Evolutionary conservation across 2,888 invertebrate genomes (phyloP).

Genomic region (Fabriciana adippe): DNA sequence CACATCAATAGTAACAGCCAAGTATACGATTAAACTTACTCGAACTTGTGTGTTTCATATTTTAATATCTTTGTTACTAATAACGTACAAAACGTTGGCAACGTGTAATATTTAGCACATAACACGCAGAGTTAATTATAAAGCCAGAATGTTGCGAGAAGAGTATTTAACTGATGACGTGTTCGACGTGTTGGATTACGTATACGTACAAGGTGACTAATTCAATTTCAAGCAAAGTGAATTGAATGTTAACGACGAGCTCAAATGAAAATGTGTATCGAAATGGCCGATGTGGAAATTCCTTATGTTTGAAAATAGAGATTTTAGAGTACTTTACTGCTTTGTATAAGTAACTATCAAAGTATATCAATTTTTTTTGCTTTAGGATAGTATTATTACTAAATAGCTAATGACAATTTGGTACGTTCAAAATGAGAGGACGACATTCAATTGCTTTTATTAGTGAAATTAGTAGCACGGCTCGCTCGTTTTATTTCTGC

Average conservation of each 20-base stretch:
- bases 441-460: too few relatives aligned
- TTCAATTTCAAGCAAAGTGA: slow-evolving; percentile 14
- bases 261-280: slow-evolving; percentile 5
- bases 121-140: slow-evolving; percentile 15
- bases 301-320: too few relatives aligned
- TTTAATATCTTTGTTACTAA: slow-evolving; percentile 4
- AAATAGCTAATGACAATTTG: too few relatives aligned
- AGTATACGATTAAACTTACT: background rate
- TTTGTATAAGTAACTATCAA: too few relatives aligned
- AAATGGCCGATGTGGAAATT: slow-evolving; percentile 8
- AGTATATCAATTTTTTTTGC: too few relatives aligned
- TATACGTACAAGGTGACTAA: slow-evolving; percentile 16
- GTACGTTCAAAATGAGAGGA: too few relatives aligned
- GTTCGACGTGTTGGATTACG: slow-evolving; percentile 12
- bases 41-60: slow-evolving; percentile 4
- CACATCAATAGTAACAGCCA: too few relatives aligned
- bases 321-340: too few relatives aligned
- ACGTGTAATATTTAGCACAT: slow-evolving; percentile 13
- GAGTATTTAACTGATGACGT: slow-evolving; percentile 13
- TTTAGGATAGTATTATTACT: too few relatives aligned
- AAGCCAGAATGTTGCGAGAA: slow-evolving; percentile 14
- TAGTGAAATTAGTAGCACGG: too few relatives aligned
- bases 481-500: too few relatives aligned
- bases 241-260: slow-evolving; percentile 15
- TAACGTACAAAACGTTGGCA: slow-evolving; percentile 1